A percentile compares a stretch with the other conserved stretches of the same genome.
These are phyloP conservation scores for Empidonax alnorum DNA, from an alignment of 2,113 vertebrate species.

Conservation along the genomic window DNA sequence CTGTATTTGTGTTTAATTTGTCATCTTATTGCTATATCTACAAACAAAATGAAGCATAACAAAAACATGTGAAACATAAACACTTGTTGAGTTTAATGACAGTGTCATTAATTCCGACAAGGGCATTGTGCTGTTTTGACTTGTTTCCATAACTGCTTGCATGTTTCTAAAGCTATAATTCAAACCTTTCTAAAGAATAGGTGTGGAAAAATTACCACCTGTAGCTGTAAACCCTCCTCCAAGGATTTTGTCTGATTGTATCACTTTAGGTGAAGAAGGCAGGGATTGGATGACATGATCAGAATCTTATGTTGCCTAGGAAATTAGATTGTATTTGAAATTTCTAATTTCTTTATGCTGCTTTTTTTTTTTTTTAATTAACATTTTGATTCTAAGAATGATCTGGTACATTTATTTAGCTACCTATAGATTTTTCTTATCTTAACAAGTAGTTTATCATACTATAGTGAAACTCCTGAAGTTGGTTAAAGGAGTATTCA, in stretches of 20 bases:
- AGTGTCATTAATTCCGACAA: background rate
- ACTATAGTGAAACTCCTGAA: background rate
- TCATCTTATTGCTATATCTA: background rate
- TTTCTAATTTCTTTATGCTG: conserved; percentile 5
- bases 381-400: background rate
- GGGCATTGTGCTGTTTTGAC: background rate
- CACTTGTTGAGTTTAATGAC: background rate
- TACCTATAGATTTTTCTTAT: conserved; percentile 6
- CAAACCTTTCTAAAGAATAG: background rate
- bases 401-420: background rate
- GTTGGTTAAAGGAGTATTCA: background rate
- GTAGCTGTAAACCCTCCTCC: background rate
- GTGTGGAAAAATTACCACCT: background rate
- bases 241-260: background rate
- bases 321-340: background rate
- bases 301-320: background rate
- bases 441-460: background rate
- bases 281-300: background rate
- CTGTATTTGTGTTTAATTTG: background rate
- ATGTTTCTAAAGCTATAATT: background rate
- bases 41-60: background rate
- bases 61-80: background rate
- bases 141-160: background rate
- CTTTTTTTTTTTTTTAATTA: conserved; percentile 11
- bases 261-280: background rate